Evolutionary conservation across 2,888 invertebrate species (phyloP), one percentile per base, ranked within the genome.

Genomic region (Stenodema calcarata): DNA sequence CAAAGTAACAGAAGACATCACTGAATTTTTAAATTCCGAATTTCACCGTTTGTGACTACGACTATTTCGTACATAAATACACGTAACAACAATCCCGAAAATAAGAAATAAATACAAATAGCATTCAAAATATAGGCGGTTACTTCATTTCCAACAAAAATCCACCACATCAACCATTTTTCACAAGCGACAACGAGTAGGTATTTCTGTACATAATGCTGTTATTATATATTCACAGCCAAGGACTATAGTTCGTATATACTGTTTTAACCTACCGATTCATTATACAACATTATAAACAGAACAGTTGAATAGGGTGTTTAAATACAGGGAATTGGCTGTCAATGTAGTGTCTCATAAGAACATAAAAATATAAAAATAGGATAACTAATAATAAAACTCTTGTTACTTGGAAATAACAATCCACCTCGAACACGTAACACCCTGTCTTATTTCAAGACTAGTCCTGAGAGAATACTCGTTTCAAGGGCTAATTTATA

Each of bases 221-320:
- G 78, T 27, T 23, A 78, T 44, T 78, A 44, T 44, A 78, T 78
- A 78, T 78, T 78, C 78, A 78, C 78, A 78, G 78, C 78, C 78
- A 78, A 78, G 78, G 44, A 78, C 41, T 73, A 44, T 78, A 78
- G 42, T 78, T 78, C 78, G 78, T 78, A 78, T 78, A 44, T 30
- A n/a, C 41, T 76, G 12, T 23, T n/a, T 41, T 73, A 35, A 73
- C 35, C 73, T 73, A 62, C 23, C 23, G 62, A 62, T 62, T 62
- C 23, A 62, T 62, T 62, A 18, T 18, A 62, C 16, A 47, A 62
- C 11, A 62, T 62, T 62, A 62, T 62, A 35, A 35, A 35, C 35
- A 16, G 12, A 23, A 62, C 23, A 23, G 23, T 62, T 62, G 62
- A 23, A 62, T 11, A 62, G 62, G 12, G 23, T 35, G 62, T 18